Percentiles rank a stretch among this genome's conserved stretches.
These are phyloP conservation scores for Macropodus opercularis DNA, from an alignment of 2,797 vertebrate species.

Conservation along the genomic window DNA sequence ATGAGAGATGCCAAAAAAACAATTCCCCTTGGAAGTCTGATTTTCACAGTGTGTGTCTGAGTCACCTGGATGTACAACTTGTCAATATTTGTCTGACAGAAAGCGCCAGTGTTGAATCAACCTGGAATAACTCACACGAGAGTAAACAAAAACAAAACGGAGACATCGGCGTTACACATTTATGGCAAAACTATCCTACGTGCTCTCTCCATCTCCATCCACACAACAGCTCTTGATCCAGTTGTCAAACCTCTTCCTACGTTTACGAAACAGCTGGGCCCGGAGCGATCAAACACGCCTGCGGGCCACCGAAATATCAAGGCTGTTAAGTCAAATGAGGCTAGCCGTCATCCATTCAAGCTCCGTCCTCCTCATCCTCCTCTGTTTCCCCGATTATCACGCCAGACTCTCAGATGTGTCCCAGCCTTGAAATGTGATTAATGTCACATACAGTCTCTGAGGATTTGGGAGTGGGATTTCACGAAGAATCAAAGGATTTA, in stretches of 20 bases:
- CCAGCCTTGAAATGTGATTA: conserved; percentile 61
- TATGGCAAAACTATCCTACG: background rate
- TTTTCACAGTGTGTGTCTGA: conserved; percentile 33
- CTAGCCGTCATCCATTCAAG: conserved; percentile 16
- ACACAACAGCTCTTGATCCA: conserved; percentile 14
- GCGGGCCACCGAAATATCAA: conserved; percentile 18
- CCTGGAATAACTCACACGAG: conserved; percentile 7
- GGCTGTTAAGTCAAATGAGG: conserved; percentile 47
- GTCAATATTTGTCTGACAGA: conserved; percentile 44
- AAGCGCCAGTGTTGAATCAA: conserved; percentile 14
- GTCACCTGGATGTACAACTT: conserved; percentile 37
- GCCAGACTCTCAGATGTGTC: conserved; percentile 46
- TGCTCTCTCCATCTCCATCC: background rate
- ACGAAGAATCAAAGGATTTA: conserved; percentile 27
- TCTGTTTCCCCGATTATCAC: conserved; percentile 47
- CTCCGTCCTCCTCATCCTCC: conserved; percentile 42
- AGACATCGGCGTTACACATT: conserved; percentile 12
- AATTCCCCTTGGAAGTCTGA: conserved; percentile 24
- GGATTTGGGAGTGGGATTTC: conserved; percentile 44
- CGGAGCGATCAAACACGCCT: conserved; percentile 4
- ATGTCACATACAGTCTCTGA: conserved; percentile 56
- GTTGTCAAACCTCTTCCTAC: conserved; percentile 23
- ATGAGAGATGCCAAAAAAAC: conserved; percentile 34
- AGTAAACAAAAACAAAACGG: conserved; percentile 1
- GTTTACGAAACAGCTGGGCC: conserved; percentile 7